Percentiles rank a stretch among this genome's conserved stretches.
Evolutionary conservation across 2,888 invertebrate species (phyloP).

Genomic region (Amphipoea lucens): DNA sequence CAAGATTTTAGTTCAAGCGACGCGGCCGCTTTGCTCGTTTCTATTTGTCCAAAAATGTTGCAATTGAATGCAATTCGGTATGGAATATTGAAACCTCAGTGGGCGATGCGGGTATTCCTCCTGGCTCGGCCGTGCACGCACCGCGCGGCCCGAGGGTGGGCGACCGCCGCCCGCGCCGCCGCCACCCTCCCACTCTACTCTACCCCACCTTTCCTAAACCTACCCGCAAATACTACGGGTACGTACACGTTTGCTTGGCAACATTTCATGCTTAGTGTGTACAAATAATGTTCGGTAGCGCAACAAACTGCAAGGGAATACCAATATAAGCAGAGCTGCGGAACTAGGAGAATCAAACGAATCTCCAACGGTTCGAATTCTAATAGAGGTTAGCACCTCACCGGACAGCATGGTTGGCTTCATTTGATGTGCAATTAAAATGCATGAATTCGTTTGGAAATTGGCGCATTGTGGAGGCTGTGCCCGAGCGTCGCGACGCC

Average conservation of each 20-base stretch:
- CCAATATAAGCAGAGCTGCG: constrained; percentile 78
- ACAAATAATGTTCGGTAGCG: constrained; percentile 88
- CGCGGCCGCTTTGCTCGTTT: constrained; percentile 68
- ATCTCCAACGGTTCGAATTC: constrained; percentile 77
- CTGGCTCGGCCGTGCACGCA: constrained; percentile 86
- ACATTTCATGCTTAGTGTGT: constrained; percentile 90
- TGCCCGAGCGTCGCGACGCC: not conserved
- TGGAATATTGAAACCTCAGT: constrained; percentile 89
- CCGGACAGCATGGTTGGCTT: constrained; percentile 46
- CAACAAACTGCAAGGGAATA: constrained; percentile 88
- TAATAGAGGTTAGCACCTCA: constrained; percentile 66
- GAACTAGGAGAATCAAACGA: constrained; percentile 81
- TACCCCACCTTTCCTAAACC: constrained; percentile 87
- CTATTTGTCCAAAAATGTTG: constrained; percentile 84
- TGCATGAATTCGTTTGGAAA: constrained; percentile 67
- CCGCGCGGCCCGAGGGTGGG: constrained; percentile 72
- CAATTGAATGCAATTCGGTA: constrained; percentile 87
- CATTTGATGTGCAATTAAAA: constrained; percentile 68
- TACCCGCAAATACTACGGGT: constrained; percentile 88
- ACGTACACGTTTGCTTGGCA: constrained; percentile 89
- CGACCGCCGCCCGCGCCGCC: constrained; percentile 55
- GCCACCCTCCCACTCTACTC: constrained; percentile 72
- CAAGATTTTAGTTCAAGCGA: constrained; percentile 76
- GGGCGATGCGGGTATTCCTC: constrained; percentile 81
- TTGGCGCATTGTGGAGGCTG: constrained; percentile 30